These are phyloP conservation scores for Oreochromis aureus DNA, from an alignment of 2,113 vertebrate species.

Conservation along the genomic window DNA sequence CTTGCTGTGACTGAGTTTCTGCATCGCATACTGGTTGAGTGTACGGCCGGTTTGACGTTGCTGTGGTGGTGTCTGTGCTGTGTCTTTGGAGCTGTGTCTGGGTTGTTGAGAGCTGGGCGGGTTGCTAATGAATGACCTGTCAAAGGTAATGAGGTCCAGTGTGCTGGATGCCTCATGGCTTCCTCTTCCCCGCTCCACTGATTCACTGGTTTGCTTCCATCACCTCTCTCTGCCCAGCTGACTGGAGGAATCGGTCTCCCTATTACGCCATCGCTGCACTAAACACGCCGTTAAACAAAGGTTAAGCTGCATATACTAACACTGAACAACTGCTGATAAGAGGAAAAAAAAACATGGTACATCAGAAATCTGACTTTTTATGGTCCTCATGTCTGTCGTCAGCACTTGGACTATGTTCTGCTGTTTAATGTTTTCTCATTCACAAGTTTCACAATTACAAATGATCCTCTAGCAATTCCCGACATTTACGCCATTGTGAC, in stretches of 20 bases:
- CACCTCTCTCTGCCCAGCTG: background rate
- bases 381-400: background rate
- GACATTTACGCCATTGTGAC: background rate
- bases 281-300: background rate
- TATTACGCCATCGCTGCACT: background rate
- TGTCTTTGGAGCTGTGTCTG: constrained; percentile 44
- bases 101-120: constrained; percentile 68
- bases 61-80: constrained; percentile 46
- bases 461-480: background rate
- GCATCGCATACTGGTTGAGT: background rate
- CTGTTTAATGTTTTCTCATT: background rate
- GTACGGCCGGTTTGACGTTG: background rate
- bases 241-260: constrained; percentile 14
- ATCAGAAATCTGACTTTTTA: constrained; percentile 9
- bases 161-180: constrained; percentile 34
- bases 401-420: constrained; percentile 43
- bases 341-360: rapidly evolving
- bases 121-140: constrained; percentile 79
- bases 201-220: constrained; percentile 28
- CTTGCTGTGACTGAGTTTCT: background rate
- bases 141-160: constrained; percentile 69
- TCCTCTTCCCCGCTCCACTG: constrained; percentile 48
- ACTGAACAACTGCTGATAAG: background rate
- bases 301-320: background rate
- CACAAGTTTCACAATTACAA: background rate